Evolutionary conservation across 2,888 invertebrate genomes (phyloP).

Genomic region (Cephus rjabovi): DNA sequence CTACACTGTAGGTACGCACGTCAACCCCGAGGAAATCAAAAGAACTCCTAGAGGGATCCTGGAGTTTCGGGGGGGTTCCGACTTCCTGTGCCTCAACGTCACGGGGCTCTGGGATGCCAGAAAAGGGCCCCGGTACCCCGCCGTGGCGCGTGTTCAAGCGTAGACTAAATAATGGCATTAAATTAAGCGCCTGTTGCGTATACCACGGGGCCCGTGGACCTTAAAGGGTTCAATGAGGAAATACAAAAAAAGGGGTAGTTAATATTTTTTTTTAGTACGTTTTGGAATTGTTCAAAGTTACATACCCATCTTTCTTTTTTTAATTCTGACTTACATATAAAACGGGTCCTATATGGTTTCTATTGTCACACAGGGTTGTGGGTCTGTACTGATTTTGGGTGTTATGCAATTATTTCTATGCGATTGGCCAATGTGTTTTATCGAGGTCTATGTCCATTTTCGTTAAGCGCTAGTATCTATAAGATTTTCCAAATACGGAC

Average conservation of each 20-base stretch:
- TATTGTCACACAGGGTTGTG: too few relatives aligned
- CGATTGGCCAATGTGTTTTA: background rate
- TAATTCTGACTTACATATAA: too few relatives aligned
- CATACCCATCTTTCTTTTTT: background rate
- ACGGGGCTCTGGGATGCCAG: background rate
- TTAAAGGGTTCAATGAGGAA: background rate
- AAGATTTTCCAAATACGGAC: background rate
- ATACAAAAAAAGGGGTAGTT: background rate
- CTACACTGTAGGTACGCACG: background rate
- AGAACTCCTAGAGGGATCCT: background rate
- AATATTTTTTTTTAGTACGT: background rate
- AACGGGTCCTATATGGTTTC: too few relatives aligned
- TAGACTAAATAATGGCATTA: slow-evolving; percentile 8
- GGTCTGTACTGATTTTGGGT: background rate
- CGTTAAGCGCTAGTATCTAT: background rate
- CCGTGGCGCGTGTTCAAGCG: background rate
- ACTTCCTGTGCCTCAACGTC: background rate
- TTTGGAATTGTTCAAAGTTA: background rate
- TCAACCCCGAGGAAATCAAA: background rate
- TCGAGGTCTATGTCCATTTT: background rate
- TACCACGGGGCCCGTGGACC: background rate
- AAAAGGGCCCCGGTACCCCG: background rate
- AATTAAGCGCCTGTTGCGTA: slow-evolving; percentile 6
- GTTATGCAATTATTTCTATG: background rate
- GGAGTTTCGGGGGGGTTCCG: background rate